Base-by-base conservation (phyloP, 2,113 vertebrate genomes). In the Speoplatyrhinus poulsoni region DNA sequence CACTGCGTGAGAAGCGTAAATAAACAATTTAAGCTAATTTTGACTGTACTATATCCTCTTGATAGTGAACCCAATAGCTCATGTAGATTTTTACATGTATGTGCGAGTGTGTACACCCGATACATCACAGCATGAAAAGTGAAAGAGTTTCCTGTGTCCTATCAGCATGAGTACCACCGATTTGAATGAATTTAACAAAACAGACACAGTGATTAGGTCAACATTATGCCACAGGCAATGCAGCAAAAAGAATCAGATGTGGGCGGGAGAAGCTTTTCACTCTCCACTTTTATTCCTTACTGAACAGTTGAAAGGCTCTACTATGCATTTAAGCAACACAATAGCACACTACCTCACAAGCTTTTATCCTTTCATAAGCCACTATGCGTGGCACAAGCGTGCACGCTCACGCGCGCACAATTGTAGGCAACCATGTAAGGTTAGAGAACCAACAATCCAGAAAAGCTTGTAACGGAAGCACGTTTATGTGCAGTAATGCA, bases 301-400 rank as follows among this genome's bases (percentile, higher is more conserved):
- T 72, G 52, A 83, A 87, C 83, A 87, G 84, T 84, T 90, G 85
- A 92, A 90, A 87, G 87, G 88, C 84, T 87, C 81, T 80, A 77
- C 72, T 85, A 82, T 80, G 89, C 82, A 86, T 91, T 88, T 84
- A 83, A 82, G 82, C 81, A 86, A 86, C 81, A 85, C 85, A 88
- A 88, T 83, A 83, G 87, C 76, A 73, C 79, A 55, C 87, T 81
- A 85, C 83, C 84, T 85, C 85, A 79, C 80, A 72, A 72, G 88
- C 89, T 89, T 91, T 91, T 91, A 89, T 91, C 88, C 88, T 41
- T 82, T 87, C 88, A 84, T 89, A 89, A 89, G 84, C 88, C 84
- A 86, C 82, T 83, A 83, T 83, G 86, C 77, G 77, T 50, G 4
- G 74, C 75, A 82, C 78, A 69, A 69, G 67, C 71, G 62, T 74